Conservation (phyloP, 2,888 invertebrate species). For the Standfussiana lucernea region DNA sequence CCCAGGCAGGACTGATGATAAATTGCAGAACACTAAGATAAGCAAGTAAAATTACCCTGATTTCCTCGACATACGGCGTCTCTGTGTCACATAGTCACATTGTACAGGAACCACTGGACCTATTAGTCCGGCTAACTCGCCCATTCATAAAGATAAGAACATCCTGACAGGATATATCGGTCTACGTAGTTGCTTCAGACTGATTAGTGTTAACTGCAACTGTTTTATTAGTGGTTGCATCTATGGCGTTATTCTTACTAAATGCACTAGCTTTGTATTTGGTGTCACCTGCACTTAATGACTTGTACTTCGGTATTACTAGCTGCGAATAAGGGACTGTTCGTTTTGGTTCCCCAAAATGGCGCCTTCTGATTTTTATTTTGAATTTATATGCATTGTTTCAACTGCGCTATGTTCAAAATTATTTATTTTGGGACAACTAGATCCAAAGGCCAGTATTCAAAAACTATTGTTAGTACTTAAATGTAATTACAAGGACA, state of each 20-base stretch:
- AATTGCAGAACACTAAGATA: constrained; percentile 33
- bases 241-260: constrained; percentile 1
- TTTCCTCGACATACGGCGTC: constrained; percentile 41
- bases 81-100: constrained; percentile 43
- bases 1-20: constrained; percentile 33
- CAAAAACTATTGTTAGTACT: too few species aligned
- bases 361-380: not conserved
- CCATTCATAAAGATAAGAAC: constrained; percentile 51
- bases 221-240: constrained; percentile 21
- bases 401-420: not conserved
- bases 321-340: too few species aligned
- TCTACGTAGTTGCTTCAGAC: constrained; percentile 32
- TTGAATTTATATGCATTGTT: not conserved
- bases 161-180: constrained; percentile 59
- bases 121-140: constrained; percentile 48
- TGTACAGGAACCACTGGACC: constrained; percentile 44
- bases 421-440: too few species aligned
- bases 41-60: constrained; percentile 52
- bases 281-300: not conserved
- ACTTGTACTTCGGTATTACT: not conserved
- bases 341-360: not conserved
- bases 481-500: too few species aligned
- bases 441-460: too few species aligned
- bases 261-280: constrained; percentile 14
- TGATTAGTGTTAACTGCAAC: constrained; percentile 34